A percentile compares a stretch with the other conserved stretches of the same genome.
These are phyloP conservation scores for Thalpophila matura DNA, from an alignment of 2,888 invertebrate species.

Conservation along the genomic window DNA sequence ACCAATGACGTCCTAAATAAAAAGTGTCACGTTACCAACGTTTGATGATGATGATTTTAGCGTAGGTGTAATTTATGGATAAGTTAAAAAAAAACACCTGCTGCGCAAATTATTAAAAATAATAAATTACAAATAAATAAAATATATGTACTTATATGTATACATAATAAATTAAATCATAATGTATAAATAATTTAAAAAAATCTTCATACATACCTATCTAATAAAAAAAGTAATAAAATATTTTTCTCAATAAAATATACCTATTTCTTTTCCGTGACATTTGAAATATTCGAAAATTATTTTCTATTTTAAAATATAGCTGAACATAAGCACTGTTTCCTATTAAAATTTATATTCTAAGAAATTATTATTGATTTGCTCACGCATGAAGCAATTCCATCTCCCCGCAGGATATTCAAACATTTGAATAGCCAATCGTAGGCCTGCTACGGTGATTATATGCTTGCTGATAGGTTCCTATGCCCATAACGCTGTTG, in stretches of 20 bases:
- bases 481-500: slow-evolving; percentile 30
- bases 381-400: slow-evolving; percentile 45
- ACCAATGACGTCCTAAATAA: slow-evolving; percentile 15
- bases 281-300: no score
- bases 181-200: no score
- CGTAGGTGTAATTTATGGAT: no score
- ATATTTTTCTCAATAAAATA: no score
- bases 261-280: no score
- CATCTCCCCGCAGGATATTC: slow-evolving; percentile 57
- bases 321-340: background rate
- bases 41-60: slow-evolving; percentile 4
- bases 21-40: slow-evolving; percentile 10
- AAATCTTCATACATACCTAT: no score
- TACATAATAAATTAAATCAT: no score
- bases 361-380: slow-evolving; percentile 32
- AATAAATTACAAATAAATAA: no score
- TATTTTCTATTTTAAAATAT: background rate
- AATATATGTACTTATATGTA: no score
- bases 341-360: slow-evolving; percentile 3
- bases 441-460: slow-evolving; percentile 45
- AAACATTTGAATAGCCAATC: slow-evolving; percentile 64
- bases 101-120: no score
- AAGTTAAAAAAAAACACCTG: no score
- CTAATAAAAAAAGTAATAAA: no score
- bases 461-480: slow-evolving; percentile 51